phyloP scores from a whole-genome alignment of 2,888 invertebrate species.

The Argynnis bischoffii region DNA sequence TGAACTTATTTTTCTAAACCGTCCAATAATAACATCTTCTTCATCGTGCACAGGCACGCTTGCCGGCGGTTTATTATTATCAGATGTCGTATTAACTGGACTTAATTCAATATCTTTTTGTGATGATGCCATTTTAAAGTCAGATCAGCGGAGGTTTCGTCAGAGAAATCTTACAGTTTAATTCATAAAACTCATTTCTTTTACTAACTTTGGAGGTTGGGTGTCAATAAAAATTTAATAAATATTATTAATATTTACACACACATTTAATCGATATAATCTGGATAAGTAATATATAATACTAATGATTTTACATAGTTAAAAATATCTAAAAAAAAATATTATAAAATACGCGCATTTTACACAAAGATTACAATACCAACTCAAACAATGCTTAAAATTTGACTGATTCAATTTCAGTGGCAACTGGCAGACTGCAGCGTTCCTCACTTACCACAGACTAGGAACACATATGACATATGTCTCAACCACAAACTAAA shows the following conservation, averaged over 20 bases:
- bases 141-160: constrained; percentile 1
- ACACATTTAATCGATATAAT: background rate
- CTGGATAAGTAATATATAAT: too few species aligned
- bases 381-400: too few species aligned
- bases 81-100: constrained; percentile 59
- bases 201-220: constrained; percentile 5
- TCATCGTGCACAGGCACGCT: constrained; percentile 62
- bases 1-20: constrained; percentile 78
- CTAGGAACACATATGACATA: too few species aligned
- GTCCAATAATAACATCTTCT: constrained; percentile 77
- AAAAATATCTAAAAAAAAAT: too few species aligned
- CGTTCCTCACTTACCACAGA: too few species aligned
- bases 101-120: constrained; percentile 75
- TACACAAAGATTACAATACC: too few species aligned
- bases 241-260: constrained; percentile 5
- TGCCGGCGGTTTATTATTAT: constrained; percentile 43
- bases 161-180: constrained; percentile 34
- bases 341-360: too few species aligned
- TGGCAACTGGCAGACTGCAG: too few species aligned
- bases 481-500: too few species aligned
- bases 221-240: constrained; percentile 14
- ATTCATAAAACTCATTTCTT: constrained; percentile 39
- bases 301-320: too few species aligned
- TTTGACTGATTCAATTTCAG: too few species aligned
- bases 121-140: constrained; percentile 57